A percentile compares a stretch with the other conserved stretches of the same genome.
These are phyloP conservation scores for Drosophila anomalata DNA, from an alignment of 2,888 invertebrate genomes.

Conservation along the genomic window DNA sequence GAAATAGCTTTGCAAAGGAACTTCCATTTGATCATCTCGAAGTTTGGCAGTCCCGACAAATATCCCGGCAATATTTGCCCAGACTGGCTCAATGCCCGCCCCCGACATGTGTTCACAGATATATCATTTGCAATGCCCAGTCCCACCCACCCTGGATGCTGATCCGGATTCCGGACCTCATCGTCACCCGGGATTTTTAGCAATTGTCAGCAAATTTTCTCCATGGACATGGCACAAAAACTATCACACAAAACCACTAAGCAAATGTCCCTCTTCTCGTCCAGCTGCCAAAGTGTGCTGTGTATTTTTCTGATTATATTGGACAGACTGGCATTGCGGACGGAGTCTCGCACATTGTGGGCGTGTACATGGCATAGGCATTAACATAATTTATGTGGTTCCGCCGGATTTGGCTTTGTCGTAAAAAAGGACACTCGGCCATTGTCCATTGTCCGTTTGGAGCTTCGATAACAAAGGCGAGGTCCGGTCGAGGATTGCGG, in stretches of 20 bases:
- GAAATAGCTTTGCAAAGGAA: not conserved
- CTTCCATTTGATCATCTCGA: conserved; percentile 32
- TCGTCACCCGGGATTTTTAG: conserved; percentile 63
- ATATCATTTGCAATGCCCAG: conserved; percentile 53
- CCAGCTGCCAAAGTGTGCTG: conserved; percentile 54
- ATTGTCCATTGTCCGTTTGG: conserved; percentile 72
- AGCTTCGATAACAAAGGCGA: conserved; percentile 73
- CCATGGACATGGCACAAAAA: conserved; percentile 61
- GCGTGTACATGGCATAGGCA: conserved; percentile 80
- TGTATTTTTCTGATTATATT: conserved; percentile 76
- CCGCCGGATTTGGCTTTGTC: conserved; percentile 80
- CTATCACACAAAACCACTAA: conserved; percentile 67
- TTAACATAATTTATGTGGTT: conserved; percentile 84
- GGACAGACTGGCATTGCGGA: conserved; percentile 37
- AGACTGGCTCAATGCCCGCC: conserved; percentile 28
- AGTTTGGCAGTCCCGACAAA: conserved; percentile 24
- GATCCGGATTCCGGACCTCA: conserved; percentile 28
- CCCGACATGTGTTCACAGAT: conserved; percentile 39
- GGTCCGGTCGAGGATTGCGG: conserved; percentile 63
- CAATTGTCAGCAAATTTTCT: conserved; percentile 82
- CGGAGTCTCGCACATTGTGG: conserved; percentile 66
- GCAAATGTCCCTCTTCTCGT: conserved; percentile 63
- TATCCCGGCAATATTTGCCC: conserved; percentile 31
- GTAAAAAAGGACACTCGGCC: conserved; percentile 77
- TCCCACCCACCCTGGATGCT: conserved; percentile 6